Evolutionary conservation across 2,888 invertebrate genomes (phyloP), one percentile per base, ranked within the genome.

Genomic region (Cantharis nigra): DNA sequence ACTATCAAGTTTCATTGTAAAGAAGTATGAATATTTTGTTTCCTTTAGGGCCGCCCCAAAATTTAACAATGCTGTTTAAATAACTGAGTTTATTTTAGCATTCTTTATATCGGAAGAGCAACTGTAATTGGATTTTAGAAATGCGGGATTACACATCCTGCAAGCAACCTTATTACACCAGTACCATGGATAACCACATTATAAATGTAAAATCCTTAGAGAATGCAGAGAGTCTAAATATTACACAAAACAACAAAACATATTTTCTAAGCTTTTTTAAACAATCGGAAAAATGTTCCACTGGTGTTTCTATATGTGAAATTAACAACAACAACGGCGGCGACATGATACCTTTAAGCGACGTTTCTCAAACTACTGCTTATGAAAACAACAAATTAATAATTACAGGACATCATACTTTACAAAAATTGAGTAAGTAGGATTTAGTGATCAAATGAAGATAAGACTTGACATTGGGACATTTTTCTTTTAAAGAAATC

Each of bases 211-310:
- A 30, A 28, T 30, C 65, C 0, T 70, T 78, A 63, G 64, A 74
- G 28, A 64, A 16, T 64, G 26, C 63, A n/a, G 28, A 14, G 9
- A 74, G 18, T 70, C 2, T 71, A 26, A 7, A 4, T 20, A 23
- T 78, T 30, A 70, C 74, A n/a, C 49, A 16, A 26, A 69, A 16
- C 3, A 64, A 18, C 10, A 70, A 49, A 18, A 23, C 63, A 14
- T 78, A 74, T 76, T 30, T 14, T 9, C 30, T 78, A 26, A 71
- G 71, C 18, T 69, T 76, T 14, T 78, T 76, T 69, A 70, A 63
- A 23, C 9, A 63, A 49, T 63, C 75, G 20, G 13, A 63, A 64
- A 28, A 67, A n/a, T 78, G 78, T 69, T 65, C n/a, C 7, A 0
- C 23, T 26, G 71, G 33, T 18, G 16, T 63, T 18, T 74, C 69